Evolutionary conservation across 2,113 vertebrate species (phyloP).

Genomic region (Gallinago paraguaiae): DNA sequence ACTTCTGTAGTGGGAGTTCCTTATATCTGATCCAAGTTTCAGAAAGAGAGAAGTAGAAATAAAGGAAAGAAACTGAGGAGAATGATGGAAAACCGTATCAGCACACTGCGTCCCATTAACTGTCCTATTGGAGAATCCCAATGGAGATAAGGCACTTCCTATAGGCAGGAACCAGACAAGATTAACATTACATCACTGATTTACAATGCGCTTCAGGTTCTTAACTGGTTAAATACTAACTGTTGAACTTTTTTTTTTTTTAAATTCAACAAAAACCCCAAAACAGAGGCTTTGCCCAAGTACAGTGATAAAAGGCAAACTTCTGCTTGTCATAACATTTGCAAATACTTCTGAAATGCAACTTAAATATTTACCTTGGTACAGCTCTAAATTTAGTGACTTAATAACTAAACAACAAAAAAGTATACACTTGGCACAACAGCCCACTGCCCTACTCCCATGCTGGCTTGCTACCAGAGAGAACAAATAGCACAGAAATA

Average conservation of each 20-base stretch:
- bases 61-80: neutral
- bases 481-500: neutral
- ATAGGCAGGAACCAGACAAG: neutral
- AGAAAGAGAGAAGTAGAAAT: neutral
- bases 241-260: neutral
- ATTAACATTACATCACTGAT: neutral
- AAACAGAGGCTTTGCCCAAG: neutral
- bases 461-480: neutral
- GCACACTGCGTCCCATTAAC: neutral
- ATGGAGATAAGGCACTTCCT: neutral
- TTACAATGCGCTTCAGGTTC: accelerated
- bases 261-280: neutral
- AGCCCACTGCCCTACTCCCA: neutral
- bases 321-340: neutral
- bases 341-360: neutral
- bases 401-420: neutral
- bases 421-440: neutral
- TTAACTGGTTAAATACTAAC: neutral
- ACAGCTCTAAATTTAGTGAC: neutral
- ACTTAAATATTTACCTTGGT: neutral
- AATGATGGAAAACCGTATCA: neutral
- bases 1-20: neutral
- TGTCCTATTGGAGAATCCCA: neutral
- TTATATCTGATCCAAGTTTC: neutral
- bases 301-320: neutral